These are phyloP conservation scores for Oreohelix idahoensis DNA, from an alignment of 1,140 invertebrate genomes.

Conservation along the genomic window DNA sequence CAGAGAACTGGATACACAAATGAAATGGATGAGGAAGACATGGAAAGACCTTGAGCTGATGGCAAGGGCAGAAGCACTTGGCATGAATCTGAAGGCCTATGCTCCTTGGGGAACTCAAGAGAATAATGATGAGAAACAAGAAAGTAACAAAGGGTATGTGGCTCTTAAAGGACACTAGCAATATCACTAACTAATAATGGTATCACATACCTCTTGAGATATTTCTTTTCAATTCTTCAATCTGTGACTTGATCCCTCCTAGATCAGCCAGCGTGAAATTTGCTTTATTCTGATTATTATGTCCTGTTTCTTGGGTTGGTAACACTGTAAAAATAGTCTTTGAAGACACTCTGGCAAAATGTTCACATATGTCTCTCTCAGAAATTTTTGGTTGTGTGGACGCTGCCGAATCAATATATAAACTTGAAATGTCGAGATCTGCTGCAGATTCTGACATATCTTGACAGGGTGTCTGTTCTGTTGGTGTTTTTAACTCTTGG, in stretches of 20 bases:
- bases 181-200: too few relatives aligned
- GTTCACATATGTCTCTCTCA: not conserved
- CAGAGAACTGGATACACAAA: too few relatives aligned
- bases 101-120: too few relatives aligned
- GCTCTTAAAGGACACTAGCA: too few relatives aligned
- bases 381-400: constrained; percentile 11
- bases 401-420: not conserved
- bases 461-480: not conserved
- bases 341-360: constrained; percentile 20
- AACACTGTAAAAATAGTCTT: constrained; percentile 7
- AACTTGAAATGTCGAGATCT: constrained; percentile 11
- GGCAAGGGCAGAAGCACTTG: too few relatives aligned
- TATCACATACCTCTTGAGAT: constrained; percentile 7
- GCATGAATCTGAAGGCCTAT: too few relatives aligned
- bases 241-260: constrained; percentile 20
- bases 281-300: not conserved
- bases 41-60: too few relatives aligned
- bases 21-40: too few relatives aligned
- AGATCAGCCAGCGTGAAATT: constrained; percentile 1
- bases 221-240: constrained; percentile 25
- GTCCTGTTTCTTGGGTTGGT: too few relatives aligned
- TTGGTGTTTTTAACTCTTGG: not conserved
- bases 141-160: too few relatives aligned
- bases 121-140: too few relatives aligned
- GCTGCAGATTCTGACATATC: constrained; percentile 6